phyloP scores from a whole-genome alignment of 2,797 vertebrate species.

The Neopelma chrysocephalum region DNA sequence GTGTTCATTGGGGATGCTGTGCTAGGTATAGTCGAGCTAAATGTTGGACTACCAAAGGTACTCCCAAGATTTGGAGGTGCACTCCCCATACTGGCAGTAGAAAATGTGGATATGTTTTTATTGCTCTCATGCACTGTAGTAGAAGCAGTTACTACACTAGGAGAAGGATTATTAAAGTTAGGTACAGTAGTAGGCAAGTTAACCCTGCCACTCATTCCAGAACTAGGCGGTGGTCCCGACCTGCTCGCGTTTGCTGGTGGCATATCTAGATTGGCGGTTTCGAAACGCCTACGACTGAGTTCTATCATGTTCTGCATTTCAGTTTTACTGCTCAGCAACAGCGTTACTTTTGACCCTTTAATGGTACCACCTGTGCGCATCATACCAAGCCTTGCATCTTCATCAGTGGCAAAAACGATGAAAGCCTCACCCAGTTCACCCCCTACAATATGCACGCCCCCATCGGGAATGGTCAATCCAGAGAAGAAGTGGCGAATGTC shows the following conservation, averaged over 20 bases:
- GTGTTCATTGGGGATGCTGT: conserved; percentile 89
- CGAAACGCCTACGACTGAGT: conserved; percentile 97
- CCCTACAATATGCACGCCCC: conserved; percentile 99
- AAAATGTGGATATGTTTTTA: conserved; percentile 87
- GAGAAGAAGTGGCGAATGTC: conserved; percentile 99
- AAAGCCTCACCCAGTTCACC: conserved; percentile 99
- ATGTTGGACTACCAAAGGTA: conserved; percentile 87
- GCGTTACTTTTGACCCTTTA: conserved; percentile 98
- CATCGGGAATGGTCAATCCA: conserved; percentile 99
- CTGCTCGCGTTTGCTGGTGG: conserved; percentile 88
- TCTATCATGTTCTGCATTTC: conserved; percentile 99
- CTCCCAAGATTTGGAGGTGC: conserved; percentile 88
- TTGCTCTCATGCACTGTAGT: conserved; percentile 89
- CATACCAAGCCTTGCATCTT: conserved; percentile 99
- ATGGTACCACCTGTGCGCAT: conserved; percentile 99
- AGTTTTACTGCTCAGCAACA: conserved; percentile 98
- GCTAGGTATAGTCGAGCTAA: conserved; percentile 88
- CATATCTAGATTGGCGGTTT: conserved; percentile 88
- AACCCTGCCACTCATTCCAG: conserved; percentile 85
- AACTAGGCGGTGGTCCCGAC: conserved; percentile 83
- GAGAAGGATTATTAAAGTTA: conserved; percentile 87
- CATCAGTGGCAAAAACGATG: conserved; percentile 99
- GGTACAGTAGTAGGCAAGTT: conserved; percentile 86
- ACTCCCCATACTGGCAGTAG: conserved; percentile 83
- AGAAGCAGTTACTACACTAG: conserved; percentile 84